phyloP scores from a whole-genome alignment of 2,888 invertebrate species.

The Scotopteryx bipunctaria region DNA sequence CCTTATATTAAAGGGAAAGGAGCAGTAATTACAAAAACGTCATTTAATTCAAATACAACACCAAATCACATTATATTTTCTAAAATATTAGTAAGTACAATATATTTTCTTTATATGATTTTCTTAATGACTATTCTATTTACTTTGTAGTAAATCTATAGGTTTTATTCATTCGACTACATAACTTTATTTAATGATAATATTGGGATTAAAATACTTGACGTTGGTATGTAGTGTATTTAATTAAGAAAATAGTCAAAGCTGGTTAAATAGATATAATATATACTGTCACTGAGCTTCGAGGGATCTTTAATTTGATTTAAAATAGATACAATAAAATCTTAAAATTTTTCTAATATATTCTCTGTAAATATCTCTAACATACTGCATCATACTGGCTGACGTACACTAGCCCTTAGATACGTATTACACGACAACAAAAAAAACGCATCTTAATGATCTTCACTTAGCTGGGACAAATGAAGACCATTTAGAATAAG shows the following conservation, averaged over 20 bases:
- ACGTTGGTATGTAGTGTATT: conserved; percentile 50
- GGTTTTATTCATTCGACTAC: conserved; percentile 33
- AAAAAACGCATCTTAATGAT: conserved; percentile 57
- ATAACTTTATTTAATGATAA: conserved; percentile 26
- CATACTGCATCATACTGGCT: conserved; percentile 43
- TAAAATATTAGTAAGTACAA: conserved; percentile 73
- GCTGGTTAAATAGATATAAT: conserved; percentile 49
- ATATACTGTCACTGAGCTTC: conserved; percentile 61
- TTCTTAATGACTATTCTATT: conserved; percentile 61
- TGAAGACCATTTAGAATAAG: conserved; percentile 63
- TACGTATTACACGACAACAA: conserved; percentile 32
- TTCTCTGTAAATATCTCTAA: conserved; percentile 56
- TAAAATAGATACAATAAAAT: conserved; percentile 53
- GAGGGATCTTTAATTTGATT: conserved; percentile 52
- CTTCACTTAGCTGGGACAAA: conserved; percentile 76
- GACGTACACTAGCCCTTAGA: conserved; percentile 35
- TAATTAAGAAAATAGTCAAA: conserved; percentile 70
- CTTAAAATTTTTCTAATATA: conserved; percentile 64
- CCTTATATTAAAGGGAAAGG: conserved; percentile 66
- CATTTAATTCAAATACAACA: conserved; percentile 83
- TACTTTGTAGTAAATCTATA: conserved; percentile 54
- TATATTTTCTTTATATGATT: conserved; percentile 71
- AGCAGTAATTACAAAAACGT: conserved; percentile 75
- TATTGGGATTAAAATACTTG: conserved; percentile 59
- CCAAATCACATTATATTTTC: conserved; percentile 83